Evolutionary conservation across 2,113 vertebrate genomes (phyloP), one percentile per base, ranked within the genome.

Genomic region (Lates calcarifer): DNA sequence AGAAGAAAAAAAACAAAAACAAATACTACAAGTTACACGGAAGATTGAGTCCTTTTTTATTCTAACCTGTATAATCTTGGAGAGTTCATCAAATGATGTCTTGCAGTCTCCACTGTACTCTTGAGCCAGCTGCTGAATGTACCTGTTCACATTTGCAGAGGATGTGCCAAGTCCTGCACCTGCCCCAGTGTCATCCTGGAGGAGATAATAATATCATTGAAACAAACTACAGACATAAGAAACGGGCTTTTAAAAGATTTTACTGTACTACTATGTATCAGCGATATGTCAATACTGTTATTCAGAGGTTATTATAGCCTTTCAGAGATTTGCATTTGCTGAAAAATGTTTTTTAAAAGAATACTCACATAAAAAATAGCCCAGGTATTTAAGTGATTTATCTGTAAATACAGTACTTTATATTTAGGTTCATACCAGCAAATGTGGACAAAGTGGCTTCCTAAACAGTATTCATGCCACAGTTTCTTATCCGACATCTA

Each of bases 81-180:
- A 99, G 57, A 99, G 97, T 39, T 99, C 98, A 39, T 99, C 98
- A 0, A 99, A 99, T 37, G 98, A 99, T 24, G 96, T 98, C 93
- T 98, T 99, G 94, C 98, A 99, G 87, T 99, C 98, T 13, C 98
- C 98, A 1, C 98, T 98, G 77, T 99, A 99, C 71, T 99, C 98
- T 92, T 99, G 98, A 10, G 98, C 98, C 87, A 99, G 88, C 91
- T 99, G 98, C 64, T 99, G 96, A 87, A 99, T 99, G 85, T 99
- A 98, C n/a, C 98, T 93, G 77, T 99, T 99, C 77, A 99, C 98
- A 7, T 97, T 98, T 70, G 98, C 97, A 20, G 98, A 97, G 53
- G 98, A 96, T 29, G 97, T 95, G 26, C 96, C 97, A 74, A 99
- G 96, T 33, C 96, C 97, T 45, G 97, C 97, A 6, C 96, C 95